phyloP scores from a whole-genome alignment of 2,113 vertebrate species.

The Macroglossus sobrinus region DNA sequence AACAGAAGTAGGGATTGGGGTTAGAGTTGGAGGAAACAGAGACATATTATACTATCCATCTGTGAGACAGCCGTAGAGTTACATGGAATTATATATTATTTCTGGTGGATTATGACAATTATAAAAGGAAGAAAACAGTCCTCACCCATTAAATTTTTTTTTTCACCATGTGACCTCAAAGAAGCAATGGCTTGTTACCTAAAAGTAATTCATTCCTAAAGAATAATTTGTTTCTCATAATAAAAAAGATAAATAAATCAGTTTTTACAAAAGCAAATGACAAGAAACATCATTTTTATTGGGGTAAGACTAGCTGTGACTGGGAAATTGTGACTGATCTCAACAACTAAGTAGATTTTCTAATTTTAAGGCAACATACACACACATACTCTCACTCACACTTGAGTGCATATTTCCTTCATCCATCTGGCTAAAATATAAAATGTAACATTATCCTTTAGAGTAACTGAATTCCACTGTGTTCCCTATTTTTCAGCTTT shows the following conservation, averaged over 20 bases:
- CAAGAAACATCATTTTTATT: background rate
- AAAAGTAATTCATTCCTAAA: constrained; percentile 6
- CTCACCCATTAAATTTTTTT: constrained; percentile 63
- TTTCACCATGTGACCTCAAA: constrained; percentile 70
- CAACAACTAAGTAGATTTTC: fast-evolving
- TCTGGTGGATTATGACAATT: constrained; percentile 87
- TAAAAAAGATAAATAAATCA: background rate
- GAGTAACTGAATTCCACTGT: background rate
- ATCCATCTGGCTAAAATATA: constrained; percentile 2
- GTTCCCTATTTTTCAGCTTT: background rate
- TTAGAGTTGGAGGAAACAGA: constrained; percentile 57
- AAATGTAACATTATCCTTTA: background rate
- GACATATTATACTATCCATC: constrained; percentile 85
- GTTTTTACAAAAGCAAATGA: constrained; percentile 13
- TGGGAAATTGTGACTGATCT: background rate
- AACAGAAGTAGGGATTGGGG: constrained; percentile 60
- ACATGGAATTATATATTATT: constrained; percentile 85
- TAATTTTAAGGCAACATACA: background rate
- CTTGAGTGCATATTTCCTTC: background rate
- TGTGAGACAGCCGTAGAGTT: constrained; percentile 86
- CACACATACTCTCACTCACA: background rate
- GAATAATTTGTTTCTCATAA: constrained; percentile 9
- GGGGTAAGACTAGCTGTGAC: background rate
- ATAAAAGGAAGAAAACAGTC: constrained; percentile 81
- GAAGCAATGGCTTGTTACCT: constrained; percentile 79